Conservation (phyloP, 2,797 vertebrate genomes). For the Lacerta bilineata region DNA sequence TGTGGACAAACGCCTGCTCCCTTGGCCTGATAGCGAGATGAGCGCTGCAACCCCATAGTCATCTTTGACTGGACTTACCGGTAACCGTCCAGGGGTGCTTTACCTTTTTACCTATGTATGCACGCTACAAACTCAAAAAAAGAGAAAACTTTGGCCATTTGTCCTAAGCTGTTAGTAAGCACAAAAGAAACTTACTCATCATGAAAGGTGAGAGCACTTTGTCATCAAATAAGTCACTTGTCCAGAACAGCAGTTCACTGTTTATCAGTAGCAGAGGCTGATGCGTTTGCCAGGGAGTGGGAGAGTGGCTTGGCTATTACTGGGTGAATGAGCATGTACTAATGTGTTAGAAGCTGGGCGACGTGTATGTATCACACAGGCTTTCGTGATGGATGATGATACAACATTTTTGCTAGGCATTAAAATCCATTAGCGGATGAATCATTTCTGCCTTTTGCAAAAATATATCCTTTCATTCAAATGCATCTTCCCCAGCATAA, state of each 20-base stretch:
- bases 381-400: slow-evolving; percentile 55
- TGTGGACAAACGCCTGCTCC: too few species aligned
- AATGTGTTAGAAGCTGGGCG: neutral
- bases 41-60: too few species aligned
- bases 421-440: slow-evolving; percentile 67
- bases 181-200: slow-evolving; percentile 42
- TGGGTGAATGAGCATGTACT: neutral
- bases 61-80: too few species aligned
- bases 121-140: too few species aligned
- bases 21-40: too few species aligned
- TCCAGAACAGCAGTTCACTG: slow-evolving; percentile 37
- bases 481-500: slow-evolving; percentile 11
- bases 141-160: neutral
- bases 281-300: slow-evolving; percentile 29
- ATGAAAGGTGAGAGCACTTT: slow-evolving; percentile 50
- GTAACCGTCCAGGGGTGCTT: too few species aligned
- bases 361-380: slow-evolving; percentile 34
- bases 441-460: slow-evolving; percentile 71
- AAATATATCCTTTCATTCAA: slow-evolving; percentile 57
- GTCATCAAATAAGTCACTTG: slow-evolving; percentile 55
- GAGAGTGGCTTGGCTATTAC: slow-evolving; percentile 34
- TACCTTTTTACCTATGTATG: too few species aligned
- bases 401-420: slow-evolving; percentile 62
- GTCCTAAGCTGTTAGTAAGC: neutral
- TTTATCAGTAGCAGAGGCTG: slow-evolving; percentile 45